Conservation (phyloP, 2,113 vertebrate genomes). For the Chitala chitala region DNA sequence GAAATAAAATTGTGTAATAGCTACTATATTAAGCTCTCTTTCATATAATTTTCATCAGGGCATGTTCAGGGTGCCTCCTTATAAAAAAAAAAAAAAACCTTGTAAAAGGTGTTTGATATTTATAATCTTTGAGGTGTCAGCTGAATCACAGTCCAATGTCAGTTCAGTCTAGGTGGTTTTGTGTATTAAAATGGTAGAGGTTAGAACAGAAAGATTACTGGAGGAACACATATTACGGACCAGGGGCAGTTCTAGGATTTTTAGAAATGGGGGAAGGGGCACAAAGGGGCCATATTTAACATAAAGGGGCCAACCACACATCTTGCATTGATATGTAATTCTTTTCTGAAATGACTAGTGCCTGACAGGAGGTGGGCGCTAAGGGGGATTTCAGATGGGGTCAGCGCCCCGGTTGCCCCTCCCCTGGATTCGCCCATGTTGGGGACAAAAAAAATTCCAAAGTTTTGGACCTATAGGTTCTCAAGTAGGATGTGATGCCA, state of each 20-base stretch:
- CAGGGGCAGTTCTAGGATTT: too few species aligned
- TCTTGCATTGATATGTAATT: too few species aligned
- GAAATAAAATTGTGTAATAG: not conserved
- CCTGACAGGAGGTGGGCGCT: too few species aligned
- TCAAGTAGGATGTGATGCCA: not conserved
- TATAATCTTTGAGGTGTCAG: not conserved
- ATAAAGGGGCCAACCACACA: too few species aligned
- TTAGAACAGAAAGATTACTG: not conserved
- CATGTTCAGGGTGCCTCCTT: not conserved
- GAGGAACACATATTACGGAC: not conserved
- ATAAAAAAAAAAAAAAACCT: not conserved
- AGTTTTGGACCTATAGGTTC: not conserved
- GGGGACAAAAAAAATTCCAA: not conserved
- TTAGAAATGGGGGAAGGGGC: too few species aligned
- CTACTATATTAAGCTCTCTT: not conserved
- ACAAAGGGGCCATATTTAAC: too few species aligned
- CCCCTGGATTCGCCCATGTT: too few species aligned
- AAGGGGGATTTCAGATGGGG: too few species aligned
- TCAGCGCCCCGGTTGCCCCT: too few species aligned
- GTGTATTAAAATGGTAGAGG: not conserved
- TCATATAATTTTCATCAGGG: not conserved
- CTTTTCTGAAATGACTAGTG: too few species aligned
- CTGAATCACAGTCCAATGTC: conserved; percentile 2
- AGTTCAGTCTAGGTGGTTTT: not conserved
- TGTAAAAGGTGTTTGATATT: not conserved